phyloP scores from a whole-genome alignment of 1,140 invertebrate genomes.

The Caenorhabditis latens region DNA sequence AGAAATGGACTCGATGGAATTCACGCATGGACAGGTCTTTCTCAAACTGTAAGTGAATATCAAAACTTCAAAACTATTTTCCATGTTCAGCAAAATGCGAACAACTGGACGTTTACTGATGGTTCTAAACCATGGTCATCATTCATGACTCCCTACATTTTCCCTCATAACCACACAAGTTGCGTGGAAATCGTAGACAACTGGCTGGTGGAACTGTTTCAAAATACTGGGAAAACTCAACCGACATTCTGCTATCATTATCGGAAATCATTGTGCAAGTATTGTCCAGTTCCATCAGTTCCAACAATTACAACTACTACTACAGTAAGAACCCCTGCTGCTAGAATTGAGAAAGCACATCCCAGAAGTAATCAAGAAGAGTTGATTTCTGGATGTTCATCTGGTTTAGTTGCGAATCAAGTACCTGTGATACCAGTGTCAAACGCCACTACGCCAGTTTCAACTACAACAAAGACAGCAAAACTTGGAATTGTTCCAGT shows the following conservation, averaged over 20 bases:
- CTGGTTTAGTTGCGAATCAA: not conserved
- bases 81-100: not conserved
- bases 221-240: conserved; percentile 15
- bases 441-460: not conserved
- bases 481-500: not conserved
- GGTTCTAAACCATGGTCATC: not conserved
- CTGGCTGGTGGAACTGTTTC: not conserved
- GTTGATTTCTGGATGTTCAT: not conserved
- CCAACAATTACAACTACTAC: not conserved
- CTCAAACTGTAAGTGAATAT: not conserved
- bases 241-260: not conserved
- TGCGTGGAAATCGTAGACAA: conserved; percentile 7
- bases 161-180: conserved; percentile 7
- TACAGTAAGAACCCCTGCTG: not conserved
- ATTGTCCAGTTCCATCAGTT: not conserved
- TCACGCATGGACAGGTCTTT: conserved; percentile 36
- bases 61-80: not conserved
- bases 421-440: not conserved
- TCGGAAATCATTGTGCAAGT: conserved; percentile 23
- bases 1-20: conserved; percentile 4
- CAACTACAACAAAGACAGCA: not conserved
- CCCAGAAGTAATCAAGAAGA: not conserved
- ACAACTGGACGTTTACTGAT: conserved; percentile 38
- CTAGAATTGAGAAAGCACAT: not conserved
- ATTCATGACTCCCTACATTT: not conserved